A percentile compares a stretch with the other conserved stretches of the same genome.
Conservation (phyloP, 2,113 vertebrate species). For the Engraulis encrasicolus region DNA sequence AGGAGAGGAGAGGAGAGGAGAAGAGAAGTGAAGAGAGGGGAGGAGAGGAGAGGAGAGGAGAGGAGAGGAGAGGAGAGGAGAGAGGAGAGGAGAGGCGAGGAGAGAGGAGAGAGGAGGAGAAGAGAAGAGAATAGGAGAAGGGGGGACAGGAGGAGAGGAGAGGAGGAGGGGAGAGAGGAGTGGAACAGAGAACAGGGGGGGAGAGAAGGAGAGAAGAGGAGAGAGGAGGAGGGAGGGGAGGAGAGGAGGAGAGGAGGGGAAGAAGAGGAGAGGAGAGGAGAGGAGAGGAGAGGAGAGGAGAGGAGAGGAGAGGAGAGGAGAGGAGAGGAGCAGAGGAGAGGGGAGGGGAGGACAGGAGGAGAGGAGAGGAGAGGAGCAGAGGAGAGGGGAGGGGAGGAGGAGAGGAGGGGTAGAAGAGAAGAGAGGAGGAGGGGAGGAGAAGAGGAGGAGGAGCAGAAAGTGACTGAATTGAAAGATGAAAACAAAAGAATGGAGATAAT, state of each 20-base stretch:
- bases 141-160: constrained; percentile 42
- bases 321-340: background rate
- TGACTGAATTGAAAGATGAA: constrained; percentile 17
- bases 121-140: constrained; percentile 27
- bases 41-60: background rate
- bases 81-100: background rate
- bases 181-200: too few species aligned
- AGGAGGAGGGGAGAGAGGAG: too few species aligned
- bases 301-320: background rate
- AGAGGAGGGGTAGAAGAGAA: background rate
- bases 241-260: too few species aligned
- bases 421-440: background rate
- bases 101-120: background rate
- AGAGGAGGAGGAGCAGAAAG: background rate
- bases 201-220: background rate
- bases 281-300: background rate
- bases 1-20: background rate
- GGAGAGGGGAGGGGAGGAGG: too few species aligned
- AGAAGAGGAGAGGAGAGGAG: constrained; percentile 5
- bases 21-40: background rate
- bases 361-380: background rate
- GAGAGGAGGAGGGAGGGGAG: background rate
- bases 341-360: background rate
- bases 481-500: constrained; percentile 38
- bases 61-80: background rate